Base-by-base conservation (phyloP, 2,888 invertebrate genomes). In the Phaonia tiefii region DNA sequence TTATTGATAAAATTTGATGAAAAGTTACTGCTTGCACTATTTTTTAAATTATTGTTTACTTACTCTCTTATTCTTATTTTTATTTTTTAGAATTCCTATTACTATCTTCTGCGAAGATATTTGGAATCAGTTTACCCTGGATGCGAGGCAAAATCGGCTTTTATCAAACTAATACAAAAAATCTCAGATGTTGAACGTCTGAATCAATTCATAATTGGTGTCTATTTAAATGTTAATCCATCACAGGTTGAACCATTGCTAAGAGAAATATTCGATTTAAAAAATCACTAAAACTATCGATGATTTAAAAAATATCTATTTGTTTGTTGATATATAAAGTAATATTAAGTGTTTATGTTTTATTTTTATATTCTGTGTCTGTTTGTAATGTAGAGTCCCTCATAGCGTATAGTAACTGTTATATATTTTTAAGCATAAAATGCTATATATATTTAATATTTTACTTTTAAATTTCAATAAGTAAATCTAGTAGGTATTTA, bases 231-330 rank as follows among this genome's bases (percentile, higher is more conserved):
- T 91, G 96, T 98, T 0, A 97, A 98, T 92, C 98, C 98, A 37
- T 93, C 94, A 79, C 94, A 95, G 88, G 96, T 99, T 56, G 98
- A 98, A 87, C 99, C 98, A 0, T 92, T 99, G 44, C 92, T 99
- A 58, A 95, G 98, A 89, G 98, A 99, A 92, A 97, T 99, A 88
- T 97, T 99, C 87, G 98, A 98, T 92, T 92, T 98, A 81, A 97
- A 97, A 88, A 94, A 92, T 88, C 91, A 91, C 82, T 91, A 77
- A 79, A 22, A 3, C 31, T 31, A 31, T 31, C n/a, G 31, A 31
- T 31, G 3, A 60, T 22, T 15, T 15, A 13, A 22, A 7, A 49
- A 5, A n/a, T n/a, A n/a, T n/a, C n/a, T n/a, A n/a, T n/a, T n/a
- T n/a, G n/a, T n/a, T 13, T 70, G 15, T 13, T 39, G 65, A 0